Base-by-base conservation (phyloP, 2,888 invertebrate genomes). In the Parapristionchus giblindavisi region DNA sequence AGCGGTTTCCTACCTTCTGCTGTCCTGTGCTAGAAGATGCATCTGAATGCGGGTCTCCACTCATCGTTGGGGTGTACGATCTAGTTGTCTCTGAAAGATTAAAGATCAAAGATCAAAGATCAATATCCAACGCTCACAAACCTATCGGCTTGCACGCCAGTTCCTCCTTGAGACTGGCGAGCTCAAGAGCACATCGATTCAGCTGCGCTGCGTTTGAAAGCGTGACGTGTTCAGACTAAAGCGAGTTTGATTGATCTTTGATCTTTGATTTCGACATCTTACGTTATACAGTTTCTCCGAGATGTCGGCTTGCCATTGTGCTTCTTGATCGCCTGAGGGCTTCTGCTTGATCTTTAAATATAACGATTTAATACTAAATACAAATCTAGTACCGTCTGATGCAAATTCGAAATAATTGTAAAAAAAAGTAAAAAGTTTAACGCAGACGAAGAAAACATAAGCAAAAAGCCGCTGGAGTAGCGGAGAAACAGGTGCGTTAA, bases 41-140 rank as follows among this genome's bases (percentile, higher is more conserved):
- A 74, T 87, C 87, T 14, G 85, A 85, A 76, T 87, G 86, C 8
- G 84, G 79, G 54, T 87, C 87, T 11, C 77, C 81, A 29, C 40
- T 79, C 81, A 87, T 85, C 6, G 86, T 87, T 32, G 87, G 87
- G 14, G 87, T 87, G 76, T 87, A 87, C n/a, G 85, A 85, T 36
- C 85, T 77, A 1, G 85, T 81, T 75, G 83, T 76, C 75, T 87
- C 85, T 82, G 32, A 54, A 54, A 43, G 48, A 43, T 14, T 48
- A 21, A 48, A 48, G 17, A 8, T 48, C 48, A 48, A 14, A 14
- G 48, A 8, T 17, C 48, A 48, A 21, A 48, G 48, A 48, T 8
- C 17, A 48, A 14, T 48, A 8, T 48, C 48, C 48, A 21, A 14
- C 17, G 8, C 21, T 70, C 17, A 65, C 60, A 58, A 34, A 81